A percentile compares a stretch with the other conserved stretches of the same genome.
These are phyloP conservation scores for Astreopora myriophthalma DNA, from an alignment of 64 coral and sea anemone species.

Conservation along the genomic window DNA sequence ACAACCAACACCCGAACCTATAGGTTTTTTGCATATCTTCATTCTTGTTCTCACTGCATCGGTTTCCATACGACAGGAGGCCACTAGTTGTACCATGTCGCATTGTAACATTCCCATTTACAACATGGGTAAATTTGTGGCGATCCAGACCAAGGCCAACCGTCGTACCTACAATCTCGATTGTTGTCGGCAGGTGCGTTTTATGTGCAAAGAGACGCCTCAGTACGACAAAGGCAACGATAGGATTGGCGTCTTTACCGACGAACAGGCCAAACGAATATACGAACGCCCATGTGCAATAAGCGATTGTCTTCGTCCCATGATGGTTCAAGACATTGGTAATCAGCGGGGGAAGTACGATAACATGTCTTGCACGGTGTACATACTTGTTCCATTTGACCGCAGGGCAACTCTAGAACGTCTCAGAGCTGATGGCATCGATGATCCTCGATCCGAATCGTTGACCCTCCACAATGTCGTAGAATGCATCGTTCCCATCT, in stretches of 20 bases:
- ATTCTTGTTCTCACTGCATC: too few species aligned
- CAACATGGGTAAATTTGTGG: background rate
- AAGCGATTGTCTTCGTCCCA: background rate
- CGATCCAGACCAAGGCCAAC: background rate
- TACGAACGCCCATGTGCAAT: background rate
- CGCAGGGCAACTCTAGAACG: background rate
- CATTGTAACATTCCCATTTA: background rate
- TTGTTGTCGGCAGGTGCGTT: background rate
- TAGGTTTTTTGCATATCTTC: too few species aligned
- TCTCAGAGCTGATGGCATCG: background rate
- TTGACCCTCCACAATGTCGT: background rate
- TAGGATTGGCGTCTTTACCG: background rate
- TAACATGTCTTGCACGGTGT: background rate
- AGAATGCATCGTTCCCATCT: background rate
- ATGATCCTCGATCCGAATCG: background rate
- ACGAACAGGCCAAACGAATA: background rate
- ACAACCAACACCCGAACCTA: too few species aligned
- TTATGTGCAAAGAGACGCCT: background rate
- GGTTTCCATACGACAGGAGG: too few species aligned
- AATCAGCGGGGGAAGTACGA: background rate
- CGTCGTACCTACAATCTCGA: background rate
- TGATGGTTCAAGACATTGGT: background rate
- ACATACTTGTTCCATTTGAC: background rate
- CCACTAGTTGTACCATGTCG: too few species aligned
- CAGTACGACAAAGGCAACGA: background rate